phyloP scores from a whole-genome alignment of 1,140 invertebrate genomes.

The Orius insidiosus region DNA sequence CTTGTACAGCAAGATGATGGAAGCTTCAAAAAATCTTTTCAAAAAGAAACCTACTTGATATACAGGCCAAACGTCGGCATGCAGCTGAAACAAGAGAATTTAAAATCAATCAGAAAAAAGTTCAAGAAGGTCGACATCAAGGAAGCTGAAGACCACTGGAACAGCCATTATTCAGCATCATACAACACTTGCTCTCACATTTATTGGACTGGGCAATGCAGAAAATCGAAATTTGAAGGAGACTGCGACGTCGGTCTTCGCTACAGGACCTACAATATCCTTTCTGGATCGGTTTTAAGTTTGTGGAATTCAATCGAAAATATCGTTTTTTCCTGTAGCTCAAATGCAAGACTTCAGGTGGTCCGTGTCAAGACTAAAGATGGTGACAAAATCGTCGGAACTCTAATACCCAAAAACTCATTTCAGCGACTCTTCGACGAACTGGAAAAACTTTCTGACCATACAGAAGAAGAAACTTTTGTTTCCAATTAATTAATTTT shows the following conservation, averaged over 20 bases:
- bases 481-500: too few relatives aligned
- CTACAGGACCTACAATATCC: constrained; percentile 73
- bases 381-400: constrained; percentile 71
- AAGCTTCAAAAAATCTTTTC: constrained; percentile 39
- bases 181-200: constrained; percentile 73
- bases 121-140: constrained; percentile 61
- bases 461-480: too few relatives aligned
- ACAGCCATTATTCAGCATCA: constrained; percentile 70
- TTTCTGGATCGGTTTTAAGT: constrained; percentile 81
- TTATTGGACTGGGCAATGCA: constrained; percentile 54
- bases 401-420: constrained; percentile 53
- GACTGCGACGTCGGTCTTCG: constrained; percentile 85
- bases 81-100: constrained; percentile 61
- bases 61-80: constrained; percentile 59
- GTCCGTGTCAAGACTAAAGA: constrained; percentile 74
- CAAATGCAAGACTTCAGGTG: constrained; percentile 83
- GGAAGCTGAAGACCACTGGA: constrained; percentile 76
- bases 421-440: too few relatives aligned
- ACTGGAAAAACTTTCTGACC: too few relatives aligned
- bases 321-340: constrained; percentile 37
- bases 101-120: constrained; percentile 79
- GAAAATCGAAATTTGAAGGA: constrained; percentile 49
- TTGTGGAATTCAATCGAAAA: constrained; percentile 86
- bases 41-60: constrained; percentile 58
- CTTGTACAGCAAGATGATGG: constrained; percentile 51